phyloP scores from a whole-genome alignment of 1,140 invertebrate species.

The Sminthurides bifidus region DNA sequence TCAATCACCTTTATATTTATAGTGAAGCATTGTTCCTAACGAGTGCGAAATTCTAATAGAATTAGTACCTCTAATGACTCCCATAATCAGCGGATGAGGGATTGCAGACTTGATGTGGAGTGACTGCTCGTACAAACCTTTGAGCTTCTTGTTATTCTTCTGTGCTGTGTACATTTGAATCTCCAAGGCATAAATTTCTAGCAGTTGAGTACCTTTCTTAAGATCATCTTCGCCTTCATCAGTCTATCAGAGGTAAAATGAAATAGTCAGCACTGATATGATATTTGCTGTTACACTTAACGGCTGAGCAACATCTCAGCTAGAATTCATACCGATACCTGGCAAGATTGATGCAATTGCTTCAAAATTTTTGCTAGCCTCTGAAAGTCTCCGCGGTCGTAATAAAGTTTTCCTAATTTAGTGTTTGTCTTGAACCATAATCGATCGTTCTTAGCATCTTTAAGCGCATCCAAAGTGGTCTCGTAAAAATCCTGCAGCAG shows the following conservation, averaged over 20 bases:
- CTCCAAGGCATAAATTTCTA: constrained; percentile 98
- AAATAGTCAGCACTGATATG: not conserved
- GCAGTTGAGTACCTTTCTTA: constrained; percentile 88
- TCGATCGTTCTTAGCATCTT: constrained; percentile 97
- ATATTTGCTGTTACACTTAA: constrained; percentile 1
- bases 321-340: constrained; percentile 45
- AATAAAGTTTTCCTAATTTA: constrained; percentile 96
- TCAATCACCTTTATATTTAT: too few species aligned
- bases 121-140: constrained; percentile 95
- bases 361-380: constrained; percentile 94
- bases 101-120: constrained; percentile 98
- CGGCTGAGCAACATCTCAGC: not conserved
- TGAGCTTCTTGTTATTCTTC: constrained; percentile 99
- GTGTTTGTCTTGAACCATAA: constrained; percentile 99
- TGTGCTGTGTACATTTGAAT: constrained; percentile 99
- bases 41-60: not conserved
- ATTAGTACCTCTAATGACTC: constrained; percentile 80
- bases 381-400: constrained; percentile 87
- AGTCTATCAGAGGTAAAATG: constrained; percentile 47
- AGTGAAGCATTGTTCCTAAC: too few species aligned
- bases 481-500: constrained; percentile 99
- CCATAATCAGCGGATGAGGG: constrained; percentile 98
- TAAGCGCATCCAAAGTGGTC: constrained; percentile 93
- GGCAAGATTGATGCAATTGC: constrained; percentile 93
- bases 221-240: constrained; percentile 99